Base-by-base conservation (phyloP, 2,888 invertebrate species). In the Amphipyra tragopoginis region DNA sequence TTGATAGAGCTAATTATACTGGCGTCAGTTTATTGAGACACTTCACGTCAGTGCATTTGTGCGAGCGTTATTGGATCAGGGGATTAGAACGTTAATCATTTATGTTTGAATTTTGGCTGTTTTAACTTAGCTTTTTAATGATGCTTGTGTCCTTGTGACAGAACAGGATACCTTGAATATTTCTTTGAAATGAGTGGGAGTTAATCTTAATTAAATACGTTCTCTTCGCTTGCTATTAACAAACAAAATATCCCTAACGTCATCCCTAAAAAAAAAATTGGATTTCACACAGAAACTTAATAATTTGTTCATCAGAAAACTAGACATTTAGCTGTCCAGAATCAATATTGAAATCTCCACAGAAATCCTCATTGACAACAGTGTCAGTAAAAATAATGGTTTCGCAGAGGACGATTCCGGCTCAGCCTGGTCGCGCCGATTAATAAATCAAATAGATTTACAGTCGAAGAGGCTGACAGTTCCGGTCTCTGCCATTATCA, bases 1-100 rank as follows among this genome's bases (percentile, higher is more conserved):
- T 86, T 88, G 86, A 89, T 86, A 84, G 76, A 74, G 72, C 81
- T 86, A 86, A 86, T 86, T 86, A 84, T 74, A 80, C 68, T 62
- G 63, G 56, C 74, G 77, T 77, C 77, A 77, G 78, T 74, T 74
- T 71, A 74, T 77, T 68, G 71, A 82, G 73, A 73, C 71, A 77
- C 66, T 70, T 54, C 14, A 47, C 53, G 34, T 53, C 15, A 40
- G 39, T 68, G 63, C 64, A 78, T 70, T 80, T 49, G 53, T 75
- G 14, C 11, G 29, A 15, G 36, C 11, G 36, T 50, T 51, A 58
- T 65, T 60, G 54, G 58, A 65, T 56, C 39, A 26, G 21, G 39
- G n/a, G 15, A 47, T 64, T 57, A 54, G 56, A 56, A 33, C 13
- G 26, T 54, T n/a, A 33, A 13, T 21, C 1, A n/a, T 29, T 29